A percentile compares a stretch with the other conserved stretches of the same genome.
These are phyloP conservation scores for Zapornia atra DNA, from an alignment of 2,113 vertebrate species.

Conservation along the genomic window DNA sequence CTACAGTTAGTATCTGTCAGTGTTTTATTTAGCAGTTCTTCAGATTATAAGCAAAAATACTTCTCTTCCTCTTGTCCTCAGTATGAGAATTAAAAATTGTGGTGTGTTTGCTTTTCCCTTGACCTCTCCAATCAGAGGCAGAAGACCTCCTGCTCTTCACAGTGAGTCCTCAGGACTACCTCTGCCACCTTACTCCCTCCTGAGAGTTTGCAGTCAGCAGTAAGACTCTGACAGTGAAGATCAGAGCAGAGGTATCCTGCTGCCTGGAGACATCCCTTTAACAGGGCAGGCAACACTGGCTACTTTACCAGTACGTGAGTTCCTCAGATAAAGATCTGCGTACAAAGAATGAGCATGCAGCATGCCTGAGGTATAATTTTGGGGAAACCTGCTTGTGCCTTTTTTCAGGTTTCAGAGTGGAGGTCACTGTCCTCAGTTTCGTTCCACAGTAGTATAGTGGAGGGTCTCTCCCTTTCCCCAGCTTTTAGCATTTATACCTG, in stretches of 20 bases:
- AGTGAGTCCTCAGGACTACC: background rate
- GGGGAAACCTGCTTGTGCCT: background rate
- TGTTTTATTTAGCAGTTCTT: background rate
- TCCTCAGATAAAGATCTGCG: background rate
- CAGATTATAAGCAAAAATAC: background rate
- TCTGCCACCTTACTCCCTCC: background rate
- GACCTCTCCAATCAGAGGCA: background rate
- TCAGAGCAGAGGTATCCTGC: background rate
- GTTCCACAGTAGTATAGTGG: fast-evolving
- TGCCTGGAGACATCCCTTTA: background rate
- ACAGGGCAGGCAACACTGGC: background rate
- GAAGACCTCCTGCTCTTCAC: background rate
- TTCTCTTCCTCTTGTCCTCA: background rate
- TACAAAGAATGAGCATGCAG: background rate
- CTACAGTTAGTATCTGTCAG: background rate
- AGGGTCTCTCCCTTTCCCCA: background rate
- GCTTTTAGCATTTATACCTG: background rate
- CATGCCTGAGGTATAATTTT: background rate
- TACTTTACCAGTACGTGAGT: background rate
- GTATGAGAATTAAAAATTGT: background rate
- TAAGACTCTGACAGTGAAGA: background rate
- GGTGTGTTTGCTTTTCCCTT: background rate
- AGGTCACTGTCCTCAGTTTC: background rate
- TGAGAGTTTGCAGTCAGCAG: background rate
- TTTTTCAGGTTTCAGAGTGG: background rate